These are phyloP conservation scores for Epsilonema sp. DNA, from an alignment of 2,888 invertebrate genomes.

Conservation along the genomic window DNA sequence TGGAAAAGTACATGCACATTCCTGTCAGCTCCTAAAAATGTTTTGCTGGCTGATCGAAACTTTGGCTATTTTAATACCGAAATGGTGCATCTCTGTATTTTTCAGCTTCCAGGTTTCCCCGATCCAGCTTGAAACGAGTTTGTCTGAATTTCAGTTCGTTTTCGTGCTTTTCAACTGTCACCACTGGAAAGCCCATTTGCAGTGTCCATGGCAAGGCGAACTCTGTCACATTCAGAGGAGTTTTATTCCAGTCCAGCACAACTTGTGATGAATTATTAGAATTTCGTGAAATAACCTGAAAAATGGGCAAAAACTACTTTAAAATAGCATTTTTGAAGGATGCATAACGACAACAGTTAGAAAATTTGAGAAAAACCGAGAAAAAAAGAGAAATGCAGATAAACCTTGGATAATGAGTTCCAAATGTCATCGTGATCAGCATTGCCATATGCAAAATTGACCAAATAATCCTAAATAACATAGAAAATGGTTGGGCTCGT, in stretches of 20 bases:
- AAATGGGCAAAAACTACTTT: too few relatives aligned
- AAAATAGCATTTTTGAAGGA: too few relatives aligned
- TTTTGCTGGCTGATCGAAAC: too few relatives aligned
- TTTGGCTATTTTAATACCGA: too few relatives aligned
- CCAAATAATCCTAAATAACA: constrained; percentile 51
- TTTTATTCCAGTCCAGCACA: neutral
- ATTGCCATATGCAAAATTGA: constrained; percentile 46
- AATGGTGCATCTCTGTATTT: neutral
- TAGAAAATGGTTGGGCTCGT: too few relatives aligned
- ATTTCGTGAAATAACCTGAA: too few relatives aligned
- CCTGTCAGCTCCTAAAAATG: too few relatives aligned
- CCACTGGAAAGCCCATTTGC: neutral
- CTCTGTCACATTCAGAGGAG: neutral
- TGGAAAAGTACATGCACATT: too few relatives aligned
- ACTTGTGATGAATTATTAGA: too few relatives aligned
- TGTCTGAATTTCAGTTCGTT: neutral
- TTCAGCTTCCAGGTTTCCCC: neutral
- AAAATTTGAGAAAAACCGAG: too few relatives aligned
- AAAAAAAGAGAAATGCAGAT: too few relatives aligned
- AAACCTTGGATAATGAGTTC: constrained; percentile 49
- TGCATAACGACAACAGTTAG: too few relatives aligned
- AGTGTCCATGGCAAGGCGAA: neutral
- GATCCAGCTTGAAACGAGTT: neutral
- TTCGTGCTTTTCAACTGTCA: neutral
- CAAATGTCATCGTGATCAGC: constrained; percentile 66